Evolutionary conservation across 2,797 vertebrate species (phyloP), one percentile per base, ranked within the genome.

Genomic region (Columba guinea): DNA sequence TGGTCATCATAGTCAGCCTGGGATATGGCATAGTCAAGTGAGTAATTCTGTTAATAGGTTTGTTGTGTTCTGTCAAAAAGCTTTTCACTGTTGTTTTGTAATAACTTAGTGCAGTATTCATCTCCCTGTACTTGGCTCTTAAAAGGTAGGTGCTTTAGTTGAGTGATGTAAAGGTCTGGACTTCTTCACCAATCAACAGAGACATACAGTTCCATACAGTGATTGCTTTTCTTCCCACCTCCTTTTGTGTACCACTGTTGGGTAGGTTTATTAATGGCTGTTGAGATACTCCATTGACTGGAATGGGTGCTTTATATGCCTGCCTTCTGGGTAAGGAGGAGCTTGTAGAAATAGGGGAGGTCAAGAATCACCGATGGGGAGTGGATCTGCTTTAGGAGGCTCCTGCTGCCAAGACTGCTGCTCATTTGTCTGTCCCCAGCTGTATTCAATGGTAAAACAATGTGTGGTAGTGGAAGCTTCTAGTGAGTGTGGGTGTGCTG

Each of bases 11-110:
- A 55, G 99, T 99, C 95, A 99, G 99, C 87, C 97, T 99, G 41
- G 99, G 99, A 67, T 99, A 99, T 37, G 99, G 99, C 51, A 99
- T 99, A 76, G 99, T 99, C 96, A 99, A 98, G 99, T 99, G 92
- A 98, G 98, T 98, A 97, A 68, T 67, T 73, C 28, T 83, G 22
- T 76, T 73, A 28, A 28, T 1, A 5, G 17, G 20, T 30, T 62
- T 91, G 16, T 65, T 75, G 22, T 60, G 13, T 85, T 83, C 37
- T 52, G 1, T 81, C 88, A 56, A 62, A 63, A 64, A 18, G 23
- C 34, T 68, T 88, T 81, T 86, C 23, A 28, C 7, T 88, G 11
- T 22, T 60, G 56, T 1, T 27, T 87, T 92, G 74, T 84, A 69
- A 26, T 49, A 68, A 75, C 55, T 63, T 64, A 13, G 4, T 11